phyloP scores from a whole-genome alignment of 2,797 vertebrate genomes.

The Heterohyrax brucei region DNA sequence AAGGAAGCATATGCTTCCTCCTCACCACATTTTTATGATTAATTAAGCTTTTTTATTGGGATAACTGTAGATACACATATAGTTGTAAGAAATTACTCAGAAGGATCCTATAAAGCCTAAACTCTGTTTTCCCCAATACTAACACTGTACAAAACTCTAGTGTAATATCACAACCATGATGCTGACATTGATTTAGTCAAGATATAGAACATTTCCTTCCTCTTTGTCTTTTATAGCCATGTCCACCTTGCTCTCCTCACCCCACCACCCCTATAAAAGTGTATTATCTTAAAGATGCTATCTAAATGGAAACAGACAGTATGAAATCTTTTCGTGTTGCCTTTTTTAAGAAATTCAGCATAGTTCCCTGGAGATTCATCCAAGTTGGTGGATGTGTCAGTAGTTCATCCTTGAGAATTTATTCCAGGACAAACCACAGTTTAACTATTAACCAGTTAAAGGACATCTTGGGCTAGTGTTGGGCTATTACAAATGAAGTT shows the following conservation, averaged over 20 bases:
- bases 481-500: not conserved
- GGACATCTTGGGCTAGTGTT: not conserved
- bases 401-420: not conserved
- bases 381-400: not conserved
- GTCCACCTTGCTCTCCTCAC: not conserved
- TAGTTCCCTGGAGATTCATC: not conserved
- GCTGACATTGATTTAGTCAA: not conserved
- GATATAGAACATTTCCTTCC: not conserved
- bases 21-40: not conserved
- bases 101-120: not conserved
- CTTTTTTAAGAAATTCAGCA: not conserved
- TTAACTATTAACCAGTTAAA: not conserved
- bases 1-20: not conserved
- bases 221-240: not conserved
- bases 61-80: not conserved
- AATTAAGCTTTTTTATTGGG: slow-evolving; percentile 2
- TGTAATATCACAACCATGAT: not conserved
- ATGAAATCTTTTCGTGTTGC: not conserved
- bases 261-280: not conserved
- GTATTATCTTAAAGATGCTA: not conserved
- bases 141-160: not conserved
- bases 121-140: not conserved
- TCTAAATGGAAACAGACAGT: not conserved
- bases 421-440: not conserved
- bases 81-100: not conserved